phyloP scores from a whole-genome alignment of 2,888 invertebrate genomes.

The Clitarchus hookeri region DNA sequence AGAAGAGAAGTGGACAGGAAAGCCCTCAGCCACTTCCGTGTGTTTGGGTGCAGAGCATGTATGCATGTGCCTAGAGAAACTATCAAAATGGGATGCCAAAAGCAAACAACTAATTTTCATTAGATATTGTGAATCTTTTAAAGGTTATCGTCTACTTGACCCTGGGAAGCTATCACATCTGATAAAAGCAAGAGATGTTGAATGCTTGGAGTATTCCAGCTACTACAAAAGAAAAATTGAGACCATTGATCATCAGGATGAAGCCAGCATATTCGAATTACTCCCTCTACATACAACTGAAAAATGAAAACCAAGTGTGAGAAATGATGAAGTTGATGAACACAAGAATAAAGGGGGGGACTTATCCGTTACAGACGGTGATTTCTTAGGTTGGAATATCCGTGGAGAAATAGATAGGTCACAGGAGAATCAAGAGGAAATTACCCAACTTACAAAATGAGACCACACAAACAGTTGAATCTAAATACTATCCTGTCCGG shows the following conservation, averaged over 20 bases:
- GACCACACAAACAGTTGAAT: not conserved
- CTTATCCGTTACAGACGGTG: not conserved
- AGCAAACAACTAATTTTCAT: not conserved
- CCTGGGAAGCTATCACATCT: not conserved
- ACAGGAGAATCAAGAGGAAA: not conserved
- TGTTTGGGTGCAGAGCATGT: not conserved
- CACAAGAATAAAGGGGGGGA: not conserved
- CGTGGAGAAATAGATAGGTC: not conserved
- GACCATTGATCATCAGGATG: no score
- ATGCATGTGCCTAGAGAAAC: not conserved
- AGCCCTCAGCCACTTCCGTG: not conserved
- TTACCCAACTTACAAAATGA: not conserved
- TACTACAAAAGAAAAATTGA: no score
- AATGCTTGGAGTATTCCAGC: no score
- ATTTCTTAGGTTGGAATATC: not conserved
- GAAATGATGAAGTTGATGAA: not conserved
- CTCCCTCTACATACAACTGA: not conserved
- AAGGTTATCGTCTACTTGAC: not conserved
- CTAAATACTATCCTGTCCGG: not conserved
- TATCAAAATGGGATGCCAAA: not conserved
- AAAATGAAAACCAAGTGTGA: not conserved
- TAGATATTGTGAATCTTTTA: not conserved
- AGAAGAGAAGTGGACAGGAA: not conserved
- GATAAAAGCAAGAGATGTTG: no score
- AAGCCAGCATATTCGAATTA: no score